Base-by-base conservation (phyloP, 2,888 invertebrate species). In the Campopleginae sp. region DNA sequence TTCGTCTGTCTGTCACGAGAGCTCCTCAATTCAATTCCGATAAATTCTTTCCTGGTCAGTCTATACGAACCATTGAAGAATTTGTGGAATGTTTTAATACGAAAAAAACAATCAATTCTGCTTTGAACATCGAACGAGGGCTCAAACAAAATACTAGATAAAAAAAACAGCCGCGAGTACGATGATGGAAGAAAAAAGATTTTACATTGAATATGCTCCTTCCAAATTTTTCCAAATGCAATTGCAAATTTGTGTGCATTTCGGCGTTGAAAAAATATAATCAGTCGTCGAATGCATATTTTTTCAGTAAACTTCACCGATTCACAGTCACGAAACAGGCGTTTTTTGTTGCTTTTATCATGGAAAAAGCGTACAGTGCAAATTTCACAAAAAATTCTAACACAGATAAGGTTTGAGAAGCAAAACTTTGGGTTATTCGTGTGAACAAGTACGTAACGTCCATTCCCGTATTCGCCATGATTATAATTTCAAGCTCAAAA, bases 261-360 rank as follows among this genome's bases (percentile, higher is more conserved):
- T 51, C 19, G 19, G 8, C 51, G 2, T 10, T 19, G n/a, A n/a
- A 48, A 12, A 48, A n/a, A 48, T n/a, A n/a, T n/a, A 48, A 48
- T 7, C n/a, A 48, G 44, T 68, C 23, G 10, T 33, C 63, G 72
- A 33, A 10, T 46, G 54, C 65, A 33, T 14, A 61, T 79, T 79
- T 63, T 63, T 83, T 79, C 27, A 61, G 74, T 71, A 65, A 84
- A 80, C 70, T 76, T 80, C 33, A 58, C 58, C 70, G 65, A 84
- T 84, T 84, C 76, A 65, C 54, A 79, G 74, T 23, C 68, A 27
- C 46, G 31, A 75, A 70, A n/a, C 61, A 48, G 58, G 3, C 31
- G 68, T 8, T 42, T 63, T 61, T 51, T n/a, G n/a, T 31, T 31
- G 78, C 78, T 78, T 74, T 74, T 42, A 23, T 58, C 5, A 33